Conservation (phyloP, 2,888 invertebrate species). For the Eucriotettix oculatus region DNA sequence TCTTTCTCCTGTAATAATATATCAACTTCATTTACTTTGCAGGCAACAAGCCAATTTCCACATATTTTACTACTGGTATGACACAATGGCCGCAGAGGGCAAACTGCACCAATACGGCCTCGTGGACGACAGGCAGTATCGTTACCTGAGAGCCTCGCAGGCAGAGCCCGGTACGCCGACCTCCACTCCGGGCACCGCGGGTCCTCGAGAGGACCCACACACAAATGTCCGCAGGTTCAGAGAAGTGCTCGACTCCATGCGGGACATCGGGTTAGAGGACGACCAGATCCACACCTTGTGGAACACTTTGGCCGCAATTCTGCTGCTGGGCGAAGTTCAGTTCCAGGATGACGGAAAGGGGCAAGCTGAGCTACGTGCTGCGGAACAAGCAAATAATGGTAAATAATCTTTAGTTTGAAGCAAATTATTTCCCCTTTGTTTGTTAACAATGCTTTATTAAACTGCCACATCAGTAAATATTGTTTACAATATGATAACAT, state of each 20-base stretch:
- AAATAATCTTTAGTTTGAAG: constrained; percentile 3
- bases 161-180: neutral
- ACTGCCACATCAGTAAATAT: too few species aligned
- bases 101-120: constrained; percentile 49
- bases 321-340: constrained; percentile 61
- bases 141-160: constrained; percentile 41
- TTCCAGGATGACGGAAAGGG: constrained; percentile 51
- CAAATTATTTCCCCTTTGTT: too few species aligned
- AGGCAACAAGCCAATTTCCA: constrained; percentile 81
- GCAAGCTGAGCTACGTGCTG: constrained; percentile 54
- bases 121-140: constrained; percentile 49
- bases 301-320: constrained; percentile 53
- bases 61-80: constrained; percentile 78
- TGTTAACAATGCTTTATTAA: too few species aligned
- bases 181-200: neutral
- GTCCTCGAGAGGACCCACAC: constrained; percentile 1
- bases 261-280: constrained; percentile 51
- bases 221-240: constrained; percentile 43
- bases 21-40: constrained; percentile 17
- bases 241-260: constrained; percentile 43
- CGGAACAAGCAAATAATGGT: constrained; percentile 46
- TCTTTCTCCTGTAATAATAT: too few species aligned
- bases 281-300: constrained; percentile 54
- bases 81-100: constrained; percentile 55
- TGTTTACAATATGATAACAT: too few species aligned